phyloP scores from a whole-genome alignment of 1,140 invertebrate species.

The Radopholus similis region DNA sequence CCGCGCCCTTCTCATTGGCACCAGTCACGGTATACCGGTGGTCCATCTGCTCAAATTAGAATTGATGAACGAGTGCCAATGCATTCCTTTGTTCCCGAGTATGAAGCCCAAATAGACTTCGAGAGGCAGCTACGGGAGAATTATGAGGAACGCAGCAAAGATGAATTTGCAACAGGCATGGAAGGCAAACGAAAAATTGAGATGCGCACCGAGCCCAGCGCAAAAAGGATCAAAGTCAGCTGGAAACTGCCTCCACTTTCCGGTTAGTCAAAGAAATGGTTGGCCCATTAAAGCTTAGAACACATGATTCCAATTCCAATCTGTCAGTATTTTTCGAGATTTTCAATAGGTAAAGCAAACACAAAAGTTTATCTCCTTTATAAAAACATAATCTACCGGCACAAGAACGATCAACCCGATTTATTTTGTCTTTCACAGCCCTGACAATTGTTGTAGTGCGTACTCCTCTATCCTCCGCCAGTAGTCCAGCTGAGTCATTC shows the following conservation, averaged over 20 bases:
- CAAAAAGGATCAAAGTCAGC: background rate
- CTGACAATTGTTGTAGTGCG: background rate
- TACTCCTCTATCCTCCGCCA: slow-evolving; percentile 1
- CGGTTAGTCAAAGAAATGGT: background rate
- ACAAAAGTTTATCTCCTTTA: background rate
- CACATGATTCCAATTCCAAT: background rate
- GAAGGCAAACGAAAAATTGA: background rate
- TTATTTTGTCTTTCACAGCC: background rate
- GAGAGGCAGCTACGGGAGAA: slow-evolving; percentile 7
- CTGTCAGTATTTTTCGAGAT: background rate
- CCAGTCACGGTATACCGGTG: background rate
- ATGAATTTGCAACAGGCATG: background rate
- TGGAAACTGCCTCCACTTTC: background rate
- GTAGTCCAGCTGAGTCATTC: slow-evolving; percentile 11
- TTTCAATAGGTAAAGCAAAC: background rate
- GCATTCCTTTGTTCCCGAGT: background rate
- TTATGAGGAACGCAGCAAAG: slow-evolving; percentile 7
- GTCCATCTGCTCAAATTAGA: background rate
- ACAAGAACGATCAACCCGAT: background rate
- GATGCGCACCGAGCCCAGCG: background rate
- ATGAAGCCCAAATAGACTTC: slow-evolving; percentile 2
- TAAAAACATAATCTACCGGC: background rate
- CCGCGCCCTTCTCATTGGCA: background rate
- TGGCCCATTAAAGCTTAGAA: background rate
- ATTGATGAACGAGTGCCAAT: background rate